Evolutionary conservation across 2,888 invertebrate genomes (phyloP).

Genomic region (Pseudoips prasinana): DNA sequence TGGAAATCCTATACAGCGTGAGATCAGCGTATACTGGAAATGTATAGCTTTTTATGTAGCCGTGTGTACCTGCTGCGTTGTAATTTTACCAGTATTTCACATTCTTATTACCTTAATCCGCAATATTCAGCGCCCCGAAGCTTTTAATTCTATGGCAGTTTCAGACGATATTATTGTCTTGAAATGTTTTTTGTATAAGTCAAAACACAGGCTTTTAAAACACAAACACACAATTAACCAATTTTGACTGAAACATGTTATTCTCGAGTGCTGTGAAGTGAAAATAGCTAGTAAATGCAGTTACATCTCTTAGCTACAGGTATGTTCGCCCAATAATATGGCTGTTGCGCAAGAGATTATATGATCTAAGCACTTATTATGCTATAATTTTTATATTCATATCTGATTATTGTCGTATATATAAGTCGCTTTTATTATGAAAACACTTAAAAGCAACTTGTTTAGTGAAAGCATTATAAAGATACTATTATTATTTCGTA

Average conservation of each 20-base stretch:
- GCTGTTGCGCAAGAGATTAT: constrained; percentile 8
- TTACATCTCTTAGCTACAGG: too few species aligned
- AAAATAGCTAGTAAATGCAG: constrained; percentile 40
- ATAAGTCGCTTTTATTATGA: neutral
- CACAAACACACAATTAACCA: neutral
- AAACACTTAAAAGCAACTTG: constrained; percentile 18
- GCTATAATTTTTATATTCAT: constrained; percentile 21
- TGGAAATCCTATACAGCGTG: too few species aligned
- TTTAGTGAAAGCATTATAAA: constrained; percentile 23
- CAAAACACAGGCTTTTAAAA: neutral
- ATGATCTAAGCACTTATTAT: constrained; percentile 24
- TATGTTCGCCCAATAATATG: neutral
- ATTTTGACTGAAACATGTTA: constrained; percentile 33
- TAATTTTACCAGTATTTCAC: too few species aligned
- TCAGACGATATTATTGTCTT: too few species aligned
- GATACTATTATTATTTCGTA: neutral
- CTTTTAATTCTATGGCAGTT: too few species aligned
- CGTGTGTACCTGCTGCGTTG: too few species aligned
- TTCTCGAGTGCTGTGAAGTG: constrained; percentile 44
- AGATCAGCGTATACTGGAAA: too few species aligned
- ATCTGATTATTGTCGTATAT: too few species aligned
- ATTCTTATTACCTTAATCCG: too few species aligned
- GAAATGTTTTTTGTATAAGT: neutral
- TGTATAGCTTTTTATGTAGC: too few species aligned
- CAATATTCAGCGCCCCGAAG: too few species aligned